Percentiles rank a stretch among this genome's conserved stretches.
phyloP scores from a whole-genome alignment of 92 coral and sea anemone species.

The Siderastrea radians region DNA sequence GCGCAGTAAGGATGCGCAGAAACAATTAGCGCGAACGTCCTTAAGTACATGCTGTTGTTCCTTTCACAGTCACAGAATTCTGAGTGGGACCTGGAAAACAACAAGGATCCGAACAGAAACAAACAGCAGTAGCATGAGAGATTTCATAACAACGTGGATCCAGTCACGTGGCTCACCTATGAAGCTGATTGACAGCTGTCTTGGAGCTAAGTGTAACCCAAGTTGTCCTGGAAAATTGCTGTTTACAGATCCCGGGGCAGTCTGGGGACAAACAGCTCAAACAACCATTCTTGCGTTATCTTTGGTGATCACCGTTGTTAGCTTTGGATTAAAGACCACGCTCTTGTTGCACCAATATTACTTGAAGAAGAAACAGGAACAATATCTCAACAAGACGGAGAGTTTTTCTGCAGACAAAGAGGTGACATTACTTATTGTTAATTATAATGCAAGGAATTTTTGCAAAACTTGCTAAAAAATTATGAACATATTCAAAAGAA shows the following conservation, averaged over 20 bases:
- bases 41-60: not conserved
- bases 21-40: too few relatives aligned
- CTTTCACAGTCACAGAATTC: conserved; percentile 37
- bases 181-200: conserved; percentile 50
- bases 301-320: conserved; percentile 45
- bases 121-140: conserved; percentile 23
- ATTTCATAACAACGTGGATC: conserved; percentile 51
- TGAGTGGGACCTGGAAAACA: conserved; percentile 55
- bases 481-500: too few relatives aligned
- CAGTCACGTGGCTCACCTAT: conserved; percentile 16
- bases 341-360: conserved; percentile 38
- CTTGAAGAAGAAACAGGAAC: conserved; percentile 22
- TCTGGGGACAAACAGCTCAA: conserved; percentile 28
- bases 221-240: conserved; percentile 66
- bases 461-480: not conserved
- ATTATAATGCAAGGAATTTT: not conserved
- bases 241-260: conserved; percentile 47
- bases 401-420: conserved; percentile 19
- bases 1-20: too few relatives aligned
- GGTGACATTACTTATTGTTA: conserved; percentile 6
- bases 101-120: conserved; percentile 22
- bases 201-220: conserved; percentile 73
- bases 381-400: conserved; percentile 11
- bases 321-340: conserved; percentile 38
- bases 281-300: conserved; percentile 26